Evolutionary conservation across 2,888 invertebrate species (phyloP), one percentile per base, ranked within the genome.

Genomic region (Ormyrus thymus): DNA sequence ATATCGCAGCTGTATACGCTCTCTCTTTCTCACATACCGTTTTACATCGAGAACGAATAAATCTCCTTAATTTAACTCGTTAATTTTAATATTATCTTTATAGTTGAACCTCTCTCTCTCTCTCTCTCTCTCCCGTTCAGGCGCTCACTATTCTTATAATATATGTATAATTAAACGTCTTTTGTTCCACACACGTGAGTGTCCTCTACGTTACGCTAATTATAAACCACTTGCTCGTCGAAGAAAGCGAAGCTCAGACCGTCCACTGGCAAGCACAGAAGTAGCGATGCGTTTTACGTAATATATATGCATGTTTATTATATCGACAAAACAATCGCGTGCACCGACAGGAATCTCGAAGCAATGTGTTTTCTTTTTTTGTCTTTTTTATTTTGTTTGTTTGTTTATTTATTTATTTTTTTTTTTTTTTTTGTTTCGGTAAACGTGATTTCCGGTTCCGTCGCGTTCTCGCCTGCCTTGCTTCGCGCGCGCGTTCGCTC

Each of bases 31-130:
- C 15, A 10, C 15, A 76, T 59, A 70, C 68, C 68, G 29, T 78
- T 79, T 79, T 66, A 80, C 73, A 81, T 59, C 78, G 71, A 78
- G 72, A 82, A 81, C 81, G 79, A 81, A 81, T 79, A 76, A 81
- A 79, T 74, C 56, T 66, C 53, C 66, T 64, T 66, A 59, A 29
- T 1, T 59, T 46, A 13, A 58, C 70, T 59, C 4, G 29, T 29
- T 64, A 61, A 51, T 56, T 55, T 64, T 64, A 72, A 29, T 45
- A 4, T 65, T 29, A 69, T 80, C 61, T 65, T 68, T 71, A 65
- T 81, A 58, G 68, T 75, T 61, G 56, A 55, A 59, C 29, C 50
- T 76, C 65, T 46, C 15, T 71, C 15, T 59, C 51, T 72, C 66
- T 74, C 51, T 76, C 11, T 77, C 62, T 76, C 13, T 56, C 65